Base-by-base conservation (phyloP, 2,888 invertebrate genomes). In the Rosalia funebris region DNA sequence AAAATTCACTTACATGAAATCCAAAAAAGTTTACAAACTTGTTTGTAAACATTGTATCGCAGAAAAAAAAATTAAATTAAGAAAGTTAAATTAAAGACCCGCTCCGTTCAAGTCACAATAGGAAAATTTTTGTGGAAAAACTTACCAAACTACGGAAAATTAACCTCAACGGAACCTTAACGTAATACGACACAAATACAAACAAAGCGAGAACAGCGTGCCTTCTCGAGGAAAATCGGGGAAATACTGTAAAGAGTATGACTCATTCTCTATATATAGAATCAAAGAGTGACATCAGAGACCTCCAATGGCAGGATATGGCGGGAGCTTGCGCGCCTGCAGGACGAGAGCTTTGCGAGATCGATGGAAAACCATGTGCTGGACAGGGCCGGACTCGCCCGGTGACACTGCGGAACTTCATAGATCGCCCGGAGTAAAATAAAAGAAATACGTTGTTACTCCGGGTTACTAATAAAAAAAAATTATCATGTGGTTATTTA, bases 181-280 rank as follows among this genome's bases (percentile, higher is more conserved):
- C 60, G 60, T 66, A 65, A 62, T 60, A 56, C 62, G 63, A 55
- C 64, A 72, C 72, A 70, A 65, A 68, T 68, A 68, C 67, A 69
- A 71, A 70, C 69, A 72, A 70, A 68, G 66, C 68, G 70, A 72
- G 32, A 46, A 58, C 67, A 61, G 69, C 74, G 75, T 75, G 74
- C 67, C 71, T 68, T 70, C 73, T 63, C 72, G 66, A 50, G 65
- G 71, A 66, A 63, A 67, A 71, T 75, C 68, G 68, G 76, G 77
- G 74, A 76, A 79, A 79, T 74, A 79, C 80, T 81, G 79, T 77
- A 73, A 71, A 71, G 66, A 63, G 71, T 76, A 79, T 81, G 81
- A 81, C 69, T 81, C 81, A 81, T 78, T 76, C 70, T 76, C 75
- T 80, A 80, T 79, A 78, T 80, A 80, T 80, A 80, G 79, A 76